Evolutionary conservation across 1,140 invertebrate genomes (phyloP), one percentile per base, ranked within the genome.

Genomic region (Onthophagus taurus): DNA sequence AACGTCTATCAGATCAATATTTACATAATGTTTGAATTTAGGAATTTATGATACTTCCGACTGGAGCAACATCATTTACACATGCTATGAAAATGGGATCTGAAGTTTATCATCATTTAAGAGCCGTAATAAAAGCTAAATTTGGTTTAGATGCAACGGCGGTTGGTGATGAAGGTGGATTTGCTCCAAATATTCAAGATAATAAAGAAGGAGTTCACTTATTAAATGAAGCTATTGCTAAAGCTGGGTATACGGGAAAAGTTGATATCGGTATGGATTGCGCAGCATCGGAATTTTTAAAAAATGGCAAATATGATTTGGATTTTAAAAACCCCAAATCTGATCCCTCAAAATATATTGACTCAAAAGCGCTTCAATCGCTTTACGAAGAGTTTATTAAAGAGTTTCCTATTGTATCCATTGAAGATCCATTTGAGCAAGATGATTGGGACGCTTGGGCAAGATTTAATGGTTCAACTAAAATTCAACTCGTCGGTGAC

Each of bases 181-280:
- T 99, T 68, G 96, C 96, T 36, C 96, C 96, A 21, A 97, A 99
- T 66, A 97, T 99, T 66, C 78, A 85, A 49, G 89, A 93, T 63
- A 96, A 96, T 70, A 92, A 94, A 62, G 94, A 99, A 75, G 84
- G 77, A 50, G 71, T 99, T 3, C 78, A 78, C 49, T 74, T 99
- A 2, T 86, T 99, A 52, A 81, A 78, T 16, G 81, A 85, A 57
- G 93, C 96, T 47, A 97, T 99, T 60, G 82, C 83, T 50, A 88
- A 89, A 59, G 89, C 90, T 65, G 89, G 92, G 26, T 97, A 96
- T 68, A 87, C 83, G 53, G 92, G 89, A 49, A 90, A 90, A 67
- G 74, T 93, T 60, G 83, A 96, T 59, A 99, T 99, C 64, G 96
- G 92, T 41, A 98, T 99, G 95, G 96, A 99, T 72, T 90, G 97